These are phyloP conservation scores for Drosophila paulistorum DNA, from an alignment of 1,140 invertebrate species.

Conservation along the genomic window DNA sequence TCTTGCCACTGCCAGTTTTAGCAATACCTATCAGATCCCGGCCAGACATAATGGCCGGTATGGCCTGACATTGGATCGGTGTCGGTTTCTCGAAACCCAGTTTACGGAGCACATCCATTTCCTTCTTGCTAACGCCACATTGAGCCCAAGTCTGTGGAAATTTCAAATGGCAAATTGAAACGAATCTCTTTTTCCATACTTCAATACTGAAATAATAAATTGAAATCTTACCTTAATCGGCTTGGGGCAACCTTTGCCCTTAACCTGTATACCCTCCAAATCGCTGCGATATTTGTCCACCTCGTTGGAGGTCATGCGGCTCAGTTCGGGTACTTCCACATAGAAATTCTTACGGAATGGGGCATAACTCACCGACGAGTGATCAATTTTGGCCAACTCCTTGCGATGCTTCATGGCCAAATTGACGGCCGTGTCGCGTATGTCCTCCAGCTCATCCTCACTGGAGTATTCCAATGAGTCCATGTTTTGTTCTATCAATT, in stretches of 20 bases:
- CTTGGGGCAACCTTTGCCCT: conserved; percentile 95
- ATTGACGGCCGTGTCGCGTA: conserved; percentile 95
- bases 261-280: conserved; percentile 93
- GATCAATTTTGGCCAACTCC: conserved; percentile 95
- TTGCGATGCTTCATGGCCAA: conserved; percentile 95
- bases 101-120: conserved; percentile 96
- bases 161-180: neutral
- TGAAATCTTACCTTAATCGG: conserved; percentile 88
- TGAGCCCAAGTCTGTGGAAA: conserved; percentile 94
- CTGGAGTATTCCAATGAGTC: conserved; percentile 98
- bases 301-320: conserved; percentile 95
- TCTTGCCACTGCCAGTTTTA: conserved; percentile 99
- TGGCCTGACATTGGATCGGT: conserved; percentile 99
- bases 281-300: conserved; percentile 93
- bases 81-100: conserved; percentile 98
- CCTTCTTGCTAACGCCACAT: conserved; percentile 98
- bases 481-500: conserved; percentile 98
- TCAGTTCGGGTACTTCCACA: conserved; percentile 92
- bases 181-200: neutral
- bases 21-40: conserved; percentile 99
- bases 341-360: conserved; percentile 98
- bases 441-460: conserved; percentile 97
- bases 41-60: conserved; percentile 99
- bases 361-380: conserved; percentile 91
- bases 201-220: too few relatives aligned